Evolutionary conservation across 2,888 invertebrate species (phyloP), one percentile per base, ranked within the genome.

Genomic region (Andrena fulva): DNA sequence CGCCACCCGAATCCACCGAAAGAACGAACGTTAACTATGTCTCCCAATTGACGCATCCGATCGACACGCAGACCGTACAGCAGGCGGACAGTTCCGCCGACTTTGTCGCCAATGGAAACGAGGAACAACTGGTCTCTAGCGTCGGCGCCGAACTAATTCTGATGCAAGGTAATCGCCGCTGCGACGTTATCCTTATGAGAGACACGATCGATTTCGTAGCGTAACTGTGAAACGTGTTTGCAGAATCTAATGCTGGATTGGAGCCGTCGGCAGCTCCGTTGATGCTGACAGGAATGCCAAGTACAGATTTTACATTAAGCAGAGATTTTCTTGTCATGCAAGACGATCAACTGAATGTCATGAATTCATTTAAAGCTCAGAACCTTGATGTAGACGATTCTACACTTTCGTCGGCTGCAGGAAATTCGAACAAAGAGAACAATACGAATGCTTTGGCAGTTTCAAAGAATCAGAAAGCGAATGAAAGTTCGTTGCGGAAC

Each of bases 261-360:
- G 93, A 92, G 85, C 77, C 90, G 50, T 88, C 92, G 1, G 74
- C 93, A 1, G 88, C 92, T 10, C 93, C 94, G 2, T 84, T 93
- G 35, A 93, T 93, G 91, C 77, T 94, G n/a, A 73, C 93, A 7
- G 93, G 90, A 70, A 93, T 94, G 73, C 84, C 93, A 42, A 90
- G 91, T 24, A 87, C 92, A 12, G 94, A 94, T 64, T 93, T 93
- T 73, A 77, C 92, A 42, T 79, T 94, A 33, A 87, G 92, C 2
- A 89, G 94, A 85, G 94, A 94, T 68, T 94, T 93, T 77, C 88
- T 94, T 50, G 93, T 93, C 10, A 93, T 93, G 92, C 93, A 93
- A 74, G 93, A 93, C 64, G 94, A 94, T 73, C 94, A 93, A 81
- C 90, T 94, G 16, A 93, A 92, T 77, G 91, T 93, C 1, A 92